These are phyloP conservation scores for Aphrocallistes beatrix DNA, from an alignment of 37 sponge, comb jelly and placozoan genomes.

Conservation along the genomic window DNA sequence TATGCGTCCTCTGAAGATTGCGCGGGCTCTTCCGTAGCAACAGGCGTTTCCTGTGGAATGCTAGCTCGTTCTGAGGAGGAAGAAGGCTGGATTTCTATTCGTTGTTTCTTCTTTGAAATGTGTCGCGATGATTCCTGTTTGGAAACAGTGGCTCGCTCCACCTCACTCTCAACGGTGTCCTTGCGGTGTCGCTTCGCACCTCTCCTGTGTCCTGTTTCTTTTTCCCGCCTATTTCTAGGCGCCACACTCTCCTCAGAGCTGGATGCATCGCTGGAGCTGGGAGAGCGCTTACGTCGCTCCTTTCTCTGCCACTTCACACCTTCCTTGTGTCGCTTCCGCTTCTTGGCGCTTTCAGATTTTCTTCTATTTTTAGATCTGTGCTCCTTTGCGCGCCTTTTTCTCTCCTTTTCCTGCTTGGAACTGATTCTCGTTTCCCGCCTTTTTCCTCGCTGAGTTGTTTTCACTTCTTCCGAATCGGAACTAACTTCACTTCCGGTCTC, in stretches of 20 bases:
- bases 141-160: not conserved
- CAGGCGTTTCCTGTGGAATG: not conserved
- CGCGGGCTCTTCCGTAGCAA: not conserved
- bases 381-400: not conserved
- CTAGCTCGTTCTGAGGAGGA: not conserved
- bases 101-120: not conserved
- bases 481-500: not conserved
- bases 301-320: not conserved
- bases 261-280: not conserved
- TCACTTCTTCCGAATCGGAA: not conserved
- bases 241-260: not conserved
- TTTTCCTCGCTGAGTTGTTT: not conserved
- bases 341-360: too few species aligned
- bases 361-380: too few species aligned
- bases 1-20: not conserved
- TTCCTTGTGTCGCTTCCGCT: constrained; percentile 2
- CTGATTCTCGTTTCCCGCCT: not conserved
- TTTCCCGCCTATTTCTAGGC: not conserved
- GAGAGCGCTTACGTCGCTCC: not conserved
- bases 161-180: not conserved
- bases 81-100: not conserved
- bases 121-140: not conserved
- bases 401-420: not conserved
- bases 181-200: not conserved
- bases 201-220: not conserved